Conservation (phyloP, 1,140 invertebrate genomes). For the Platyura marginata region DNA sequence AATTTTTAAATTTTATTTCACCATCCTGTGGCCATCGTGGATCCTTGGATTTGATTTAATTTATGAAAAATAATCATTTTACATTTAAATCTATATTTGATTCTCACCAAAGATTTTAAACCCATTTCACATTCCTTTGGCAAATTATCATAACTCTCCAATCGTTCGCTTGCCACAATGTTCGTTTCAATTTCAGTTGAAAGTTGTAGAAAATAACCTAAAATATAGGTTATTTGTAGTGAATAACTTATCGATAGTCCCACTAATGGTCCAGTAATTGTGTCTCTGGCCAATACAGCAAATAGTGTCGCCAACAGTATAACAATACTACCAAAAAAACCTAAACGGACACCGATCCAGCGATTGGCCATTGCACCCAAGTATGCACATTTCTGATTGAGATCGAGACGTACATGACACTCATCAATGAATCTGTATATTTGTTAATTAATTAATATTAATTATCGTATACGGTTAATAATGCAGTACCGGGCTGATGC, state of each 20-base stretch:
- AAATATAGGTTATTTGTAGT: conserved; percentile 49
- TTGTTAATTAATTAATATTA: not conserved
- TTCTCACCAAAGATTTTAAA: no score
- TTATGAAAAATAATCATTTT: no score
- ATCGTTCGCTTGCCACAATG: no score
- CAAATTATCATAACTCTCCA: no score
- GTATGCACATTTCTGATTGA: conserved; percentile 51
- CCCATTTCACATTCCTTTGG: no score
- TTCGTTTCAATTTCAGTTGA: no score
- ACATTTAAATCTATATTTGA: no score
- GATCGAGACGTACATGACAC: conserved; percentile 28
- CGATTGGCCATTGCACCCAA: conserved; percentile 50
- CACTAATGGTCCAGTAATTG: conserved; percentile 41
- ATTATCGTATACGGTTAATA: not conserved
- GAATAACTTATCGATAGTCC: conserved; percentile 62
- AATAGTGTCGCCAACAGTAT: conserved; percentile 59
- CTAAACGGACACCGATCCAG: conserved; percentile 60
- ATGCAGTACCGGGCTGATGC: not conserved
- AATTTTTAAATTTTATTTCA: conserved; percentile 2
- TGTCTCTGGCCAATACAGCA: conserved; percentile 42
- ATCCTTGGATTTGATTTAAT: not conserved
- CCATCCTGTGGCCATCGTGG: conserved; percentile 1
- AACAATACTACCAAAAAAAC: conserved; percentile 58
- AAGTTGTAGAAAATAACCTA: no score
- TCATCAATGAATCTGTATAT: not conserved